A percentile compares a stretch with the other conserved stretches of the same genome.
Conservation (phyloP, 2,113 vertebrate genomes). For the Xenopus tropicalis region DNA sequence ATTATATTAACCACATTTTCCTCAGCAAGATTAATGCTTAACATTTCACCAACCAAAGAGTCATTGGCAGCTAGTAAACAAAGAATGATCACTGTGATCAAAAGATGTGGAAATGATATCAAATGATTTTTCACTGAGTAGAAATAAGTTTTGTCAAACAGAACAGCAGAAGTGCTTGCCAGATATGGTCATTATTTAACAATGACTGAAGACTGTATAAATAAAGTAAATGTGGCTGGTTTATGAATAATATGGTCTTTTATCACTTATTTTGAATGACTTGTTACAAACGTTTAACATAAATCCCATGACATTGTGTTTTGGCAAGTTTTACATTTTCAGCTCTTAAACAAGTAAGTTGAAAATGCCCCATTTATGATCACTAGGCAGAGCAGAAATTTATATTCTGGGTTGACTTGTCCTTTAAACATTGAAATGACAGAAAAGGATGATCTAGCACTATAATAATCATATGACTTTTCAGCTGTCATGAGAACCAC, state of each 20-base stretch:
- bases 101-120: background rate
- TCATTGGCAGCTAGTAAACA: background rate
- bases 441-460: too few relatives aligned
- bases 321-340: too few relatives aligned
- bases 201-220: background rate
- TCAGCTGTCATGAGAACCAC: too few relatives aligned
- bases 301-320: too few relatives aligned
- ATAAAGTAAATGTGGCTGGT: background rate
- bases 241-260: background rate
- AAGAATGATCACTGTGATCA: background rate
- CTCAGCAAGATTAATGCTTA: constrained; percentile 1
- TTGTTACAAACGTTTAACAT: too few relatives aligned
- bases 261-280: too few relatives aligned
- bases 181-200: background rate
- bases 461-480: too few relatives aligned
- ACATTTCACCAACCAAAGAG: background rate
- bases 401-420: too few relatives aligned
- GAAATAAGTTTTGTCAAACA: background rate
- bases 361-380: too few relatives aligned
- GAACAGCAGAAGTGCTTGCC: background rate
- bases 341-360: too few relatives aligned
- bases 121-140: background rate
- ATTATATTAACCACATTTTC: background rate
- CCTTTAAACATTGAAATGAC: too few relatives aligned
- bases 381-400: too few relatives aligned